Base-by-base conservation (phyloP, 1,140 invertebrate species). In the Neotoxoptera formosana region DNA sequence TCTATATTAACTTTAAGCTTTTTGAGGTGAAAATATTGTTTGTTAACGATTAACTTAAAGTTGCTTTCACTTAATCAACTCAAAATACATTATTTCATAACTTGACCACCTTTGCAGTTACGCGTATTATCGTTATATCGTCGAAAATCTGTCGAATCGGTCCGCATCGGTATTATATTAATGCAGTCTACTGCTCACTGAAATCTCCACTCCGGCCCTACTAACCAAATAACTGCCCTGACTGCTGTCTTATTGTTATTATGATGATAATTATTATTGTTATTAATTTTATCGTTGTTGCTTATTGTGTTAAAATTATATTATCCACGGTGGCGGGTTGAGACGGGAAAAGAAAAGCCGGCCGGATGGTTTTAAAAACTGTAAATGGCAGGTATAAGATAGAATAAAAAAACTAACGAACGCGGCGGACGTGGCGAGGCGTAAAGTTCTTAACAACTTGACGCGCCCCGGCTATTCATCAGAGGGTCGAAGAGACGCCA, bases 321-420 rank as follows among this genome's bases (percentile, higher is more conserved):
- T 87, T 87, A 87, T 87, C 25, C 84, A 23, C 23, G 34, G 20
- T 3, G 36, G 34, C 21, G 60, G 36, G 34, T 23, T 1, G 30
- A 8, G 45, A 47, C 30, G 41, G 84, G 23, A 88, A 41, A 88
- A 88, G 30, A 88, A 88, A 48, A 51, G 14, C 47, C 47, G 30
- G n/a, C 47, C 30, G 30, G 30, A 88, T n/a, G 41, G 36, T 91
- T 81, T 91, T 67, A 91, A 76, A 76, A 91, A 91, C 90, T 91
- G 53, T 47, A 76, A 91, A 91, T 76, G 90, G 90, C 45, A 91
- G 56, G 53, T 41, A n/a, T n/a, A 47, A 91, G 60, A 41, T 34
- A 21, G 45, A 81, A 48, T n/a, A 41, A 53, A 90, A 90, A 41
- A 53, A 51, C 34, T 25, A 90, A 60, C 34, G 34, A 41, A 14